Evolutionary conservation across 2,113 vertebrate species (phyloP).

Genomic region (Vidua chalybeata): DNA sequence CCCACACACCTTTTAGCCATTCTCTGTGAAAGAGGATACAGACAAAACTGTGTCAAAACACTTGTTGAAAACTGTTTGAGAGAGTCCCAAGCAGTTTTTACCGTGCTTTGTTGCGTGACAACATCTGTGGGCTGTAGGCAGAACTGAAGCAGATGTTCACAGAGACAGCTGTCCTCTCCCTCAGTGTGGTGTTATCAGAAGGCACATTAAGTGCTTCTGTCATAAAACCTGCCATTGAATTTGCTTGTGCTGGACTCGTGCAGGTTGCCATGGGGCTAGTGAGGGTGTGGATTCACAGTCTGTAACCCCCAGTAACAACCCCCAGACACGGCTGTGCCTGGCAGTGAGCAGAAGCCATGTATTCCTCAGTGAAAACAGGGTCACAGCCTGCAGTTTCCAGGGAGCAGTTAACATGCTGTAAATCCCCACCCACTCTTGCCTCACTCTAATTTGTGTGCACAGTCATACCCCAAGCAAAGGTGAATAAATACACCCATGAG

Average conservation of each 20-base stretch:
- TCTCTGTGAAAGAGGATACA: neutral
- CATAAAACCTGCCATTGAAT: neutral
- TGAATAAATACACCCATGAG: conserved; percentile 35
- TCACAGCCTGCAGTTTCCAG: neutral
- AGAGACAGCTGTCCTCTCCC: neutral
- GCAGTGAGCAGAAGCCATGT: neutral
- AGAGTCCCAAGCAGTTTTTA: neutral
- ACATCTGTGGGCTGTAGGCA: neutral
- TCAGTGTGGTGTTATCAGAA: neutral
- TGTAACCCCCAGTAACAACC: neutral
- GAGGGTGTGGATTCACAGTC: neutral
- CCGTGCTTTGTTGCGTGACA: fast-evolving
- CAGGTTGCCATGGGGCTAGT: neutral
- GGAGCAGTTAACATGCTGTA: neutral
- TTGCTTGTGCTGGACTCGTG: neutral
- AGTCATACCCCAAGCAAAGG: conserved; percentile 38
- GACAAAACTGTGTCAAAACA: neutral
- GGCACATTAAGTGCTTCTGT: neutral
- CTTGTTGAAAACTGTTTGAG: neutral
- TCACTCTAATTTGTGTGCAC: neutral
- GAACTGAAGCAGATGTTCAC: neutral
- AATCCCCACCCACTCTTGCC: conserved; percentile 53
- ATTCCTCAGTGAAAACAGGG: neutral
- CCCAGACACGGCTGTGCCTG: neutral
- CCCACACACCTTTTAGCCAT: neutral